Conservation (phyloP, 2,797 vertebrate species). For the Epinephelus coioides region DNA sequence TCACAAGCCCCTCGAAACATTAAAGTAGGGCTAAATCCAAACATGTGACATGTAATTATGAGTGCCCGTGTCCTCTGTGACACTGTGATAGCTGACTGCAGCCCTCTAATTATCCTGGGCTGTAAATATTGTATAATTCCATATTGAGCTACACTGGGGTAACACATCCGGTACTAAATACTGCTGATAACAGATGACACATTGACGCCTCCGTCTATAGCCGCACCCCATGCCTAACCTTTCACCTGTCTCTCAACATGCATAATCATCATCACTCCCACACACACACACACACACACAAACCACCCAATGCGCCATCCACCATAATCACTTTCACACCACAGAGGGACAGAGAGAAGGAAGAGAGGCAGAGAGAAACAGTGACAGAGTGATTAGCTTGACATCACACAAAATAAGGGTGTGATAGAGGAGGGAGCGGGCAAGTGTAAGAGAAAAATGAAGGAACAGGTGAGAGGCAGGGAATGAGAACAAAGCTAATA, state of each 20-base stretch:
- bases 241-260: slow-evolving; percentile 70
- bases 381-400: slow-evolving; percentile 67
- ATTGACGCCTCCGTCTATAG: slow-evolving; percentile 52
- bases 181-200: slow-evolving; percentile 68
- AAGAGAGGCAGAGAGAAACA: slow-evolving; percentile 32
- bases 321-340: slow-evolving; percentile 65
- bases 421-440: slow-evolving; percentile 36
- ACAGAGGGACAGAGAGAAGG: slow-evolving; percentile 43
- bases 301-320: slow-evolving; percentile 51
- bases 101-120: slow-evolving; percentile 70
- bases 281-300: slow-evolving; percentile 12
- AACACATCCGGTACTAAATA: slow-evolving; percentile 57
- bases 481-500: slow-evolving; percentile 74
- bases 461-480: slow-evolving; percentile 67
- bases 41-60: slow-evolving; percentile 67
- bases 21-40: slow-evolving; percentile 50
- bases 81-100: slow-evolving; percentile 50
- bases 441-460: slow-evolving; percentile 46
- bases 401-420: slow-evolving; percentile 62
- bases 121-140: slow-evolving; percentile 74
- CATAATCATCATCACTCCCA: slow-evolving; percentile 47
- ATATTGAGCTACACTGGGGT: slow-evolving; percentile 57
- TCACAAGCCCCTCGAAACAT: slow-evolving; percentile 29
- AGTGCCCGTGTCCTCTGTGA: slow-evolving; percentile 49
- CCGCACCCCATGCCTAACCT: slow-evolving; percentile 57